phyloP scores from a whole-genome alignment of 2,797 vertebrate genomes.

The Anguilla anguilla region DNA sequence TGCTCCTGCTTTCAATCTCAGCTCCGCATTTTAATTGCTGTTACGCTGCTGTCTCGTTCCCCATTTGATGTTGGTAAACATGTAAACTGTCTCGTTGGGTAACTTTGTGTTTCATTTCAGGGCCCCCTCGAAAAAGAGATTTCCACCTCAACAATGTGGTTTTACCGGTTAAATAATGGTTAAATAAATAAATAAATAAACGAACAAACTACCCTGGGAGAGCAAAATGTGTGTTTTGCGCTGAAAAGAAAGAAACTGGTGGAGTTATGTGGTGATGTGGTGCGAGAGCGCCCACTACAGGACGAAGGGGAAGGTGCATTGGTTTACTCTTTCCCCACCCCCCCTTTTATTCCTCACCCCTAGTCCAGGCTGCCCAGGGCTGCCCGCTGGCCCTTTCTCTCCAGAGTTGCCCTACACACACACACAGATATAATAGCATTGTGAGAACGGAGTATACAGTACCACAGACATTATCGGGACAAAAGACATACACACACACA shows the following conservation, averaged over 20 bases:
- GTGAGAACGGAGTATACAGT: neutral
- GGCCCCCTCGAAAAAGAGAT: too few relatives aligned
- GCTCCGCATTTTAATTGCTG: too few relatives aligned
- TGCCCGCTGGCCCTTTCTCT: slow-evolving; percentile 44
- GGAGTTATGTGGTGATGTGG: neutral
- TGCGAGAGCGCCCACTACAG: neutral
- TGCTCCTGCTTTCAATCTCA: too few relatives aligned
- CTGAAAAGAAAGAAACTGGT: neutral
- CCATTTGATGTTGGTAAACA: too few relatives aligned
- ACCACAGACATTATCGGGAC: neutral
- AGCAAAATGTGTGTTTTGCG: neutral
- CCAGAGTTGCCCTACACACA: slow-evolving; percentile 54
- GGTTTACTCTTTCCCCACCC: neutral
- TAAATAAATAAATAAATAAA: too few relatives aligned
- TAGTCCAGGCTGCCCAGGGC: slow-evolving; percentile 49
- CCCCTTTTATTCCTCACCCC: slow-evolving; percentile 44
- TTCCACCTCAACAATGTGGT: too few relatives aligned
- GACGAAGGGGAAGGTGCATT: neutral
- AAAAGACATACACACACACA: neutral
- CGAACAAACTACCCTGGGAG: neutral
- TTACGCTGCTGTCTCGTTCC: too few relatives aligned
- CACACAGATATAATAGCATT: neutral
- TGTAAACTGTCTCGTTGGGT: too few relatives aligned
- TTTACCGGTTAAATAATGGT: too few relatives aligned
- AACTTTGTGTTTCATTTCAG: too few relatives aligned